Evolutionary conservation across 1,140 invertebrate species (phyloP), one percentile per base, ranked within the genome.

Genomic region (Bilobella aurantiaca): DNA sequence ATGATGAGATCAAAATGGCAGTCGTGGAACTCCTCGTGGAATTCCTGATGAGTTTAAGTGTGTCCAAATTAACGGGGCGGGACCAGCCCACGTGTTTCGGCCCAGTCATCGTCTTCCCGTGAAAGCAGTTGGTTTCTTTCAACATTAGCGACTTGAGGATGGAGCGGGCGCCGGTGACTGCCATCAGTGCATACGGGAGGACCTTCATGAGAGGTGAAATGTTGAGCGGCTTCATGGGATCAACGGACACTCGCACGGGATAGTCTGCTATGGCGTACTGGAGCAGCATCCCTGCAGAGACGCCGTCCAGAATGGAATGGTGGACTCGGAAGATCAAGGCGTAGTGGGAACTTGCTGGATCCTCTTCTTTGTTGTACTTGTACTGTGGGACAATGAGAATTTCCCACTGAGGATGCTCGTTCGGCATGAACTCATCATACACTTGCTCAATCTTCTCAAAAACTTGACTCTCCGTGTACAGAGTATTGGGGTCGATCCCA

Each of bases 91-190:
- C 5, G 3, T 23, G 14, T 29, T 59, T 59, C 12, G 58, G 58
- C 3, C 64, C 64, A 5, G 58, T 66, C 58, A 66, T 30, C 42
- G 46, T 56, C 53, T 32, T 25, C 3, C 64, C 64, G 27, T 66
- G 64, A 34, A 66, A 66, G 37, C 64, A 66, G 42, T 66, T 66
- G 1, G 47, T 64, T 56, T 66, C 64, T 12, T 58, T 27, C 5
- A 65, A 46, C 3, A 65, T n/a, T 25, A 56, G 28, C 28, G 32
- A 37, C 58, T 58, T 58, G 28, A 65, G 47, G 58, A 65, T 59
- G n/a, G 56, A 23, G n/a, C 57, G 3, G 16, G 57, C 8, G 34
- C 8, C 18, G 34, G 8, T 42, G 8, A 18, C 18, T 42, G 8
- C 34, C 34, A 42, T 18, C 18, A 18, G 34, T 8, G 34, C 34